Evolutionary conservation across 2,113 vertebrate genomes (phyloP), one percentile per base, ranked within the genome.

Genomic region (Tiliqua scincoides): DNA sequence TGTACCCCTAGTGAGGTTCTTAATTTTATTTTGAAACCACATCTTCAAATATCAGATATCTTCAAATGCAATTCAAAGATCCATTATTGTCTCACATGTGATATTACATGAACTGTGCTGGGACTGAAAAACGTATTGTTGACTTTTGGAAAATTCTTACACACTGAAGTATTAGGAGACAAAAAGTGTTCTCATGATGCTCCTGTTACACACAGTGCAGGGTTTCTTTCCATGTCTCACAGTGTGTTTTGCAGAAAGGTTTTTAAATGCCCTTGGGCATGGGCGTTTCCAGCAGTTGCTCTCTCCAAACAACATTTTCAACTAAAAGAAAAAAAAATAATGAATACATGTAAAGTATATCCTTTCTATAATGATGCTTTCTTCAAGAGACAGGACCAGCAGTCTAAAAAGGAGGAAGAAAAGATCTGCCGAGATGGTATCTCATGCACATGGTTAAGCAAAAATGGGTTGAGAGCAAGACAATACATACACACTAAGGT

Each of bases 231-330:
- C 68, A 89, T 91, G 94, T 94, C 88, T 95, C 90, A 91, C 89
- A 94, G 91, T 84, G 90, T 70, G 86, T 73, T 89, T 79, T 91
- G 84, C 88, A 84, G 80, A 91, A 93, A 85, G 43, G 82, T 25
- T 90, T 61, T 15, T 93, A 95, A 94, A 93, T 92, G 81, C 82
- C 93, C 93, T 95, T 93, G 94, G 87, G 93, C 68, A 88, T 63
- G 68, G 84, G 87, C 87, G 30, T 76, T 90, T 90, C 71, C 68
- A 89, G 75, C n/a, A 85, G 43, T 76, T 35, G 52, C 52, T n/a
- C 27, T 84, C 30, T 87, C 73, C 83, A 83, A 87, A 0, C 1
- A 88, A 57, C 6, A 10, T 88, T 88, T 86, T 72, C 15, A 88
- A 75, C 23, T 2, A 88, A 89, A 73, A 88, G 90, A 93, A 57